Percentiles rank a stretch among this genome's conserved stretches.
phyloP scores from a whole-genome alignment of 2,797 vertebrate genomes.

The Muscicapa striata region DNA sequence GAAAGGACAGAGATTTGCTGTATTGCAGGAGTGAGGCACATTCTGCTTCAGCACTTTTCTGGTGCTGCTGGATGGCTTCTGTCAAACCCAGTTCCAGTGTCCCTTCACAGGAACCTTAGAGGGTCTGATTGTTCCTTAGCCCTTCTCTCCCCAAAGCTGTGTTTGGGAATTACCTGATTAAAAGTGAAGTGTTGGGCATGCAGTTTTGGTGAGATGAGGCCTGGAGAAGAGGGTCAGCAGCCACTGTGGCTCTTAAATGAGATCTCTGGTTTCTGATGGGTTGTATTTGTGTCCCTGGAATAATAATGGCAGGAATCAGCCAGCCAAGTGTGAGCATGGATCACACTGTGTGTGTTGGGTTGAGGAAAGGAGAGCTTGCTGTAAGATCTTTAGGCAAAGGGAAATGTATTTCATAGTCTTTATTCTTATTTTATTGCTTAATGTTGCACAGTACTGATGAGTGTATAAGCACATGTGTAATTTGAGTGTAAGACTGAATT shows the following conservation, averaged over 20 bases:
- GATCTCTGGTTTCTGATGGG: neutral
- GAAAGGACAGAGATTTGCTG: neutral
- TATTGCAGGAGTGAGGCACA: neutral
- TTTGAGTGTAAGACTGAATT: neutral
- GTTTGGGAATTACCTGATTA: neutral
- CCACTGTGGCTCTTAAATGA: neutral
- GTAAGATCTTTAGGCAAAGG: neutral
- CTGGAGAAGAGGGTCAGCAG: neutral
- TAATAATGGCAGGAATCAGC: neutral
- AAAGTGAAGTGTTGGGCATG: neutral
- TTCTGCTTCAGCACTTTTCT: neutral
- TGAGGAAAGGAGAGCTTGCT: neutral
- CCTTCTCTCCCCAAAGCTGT: neutral
- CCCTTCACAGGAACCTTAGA: neutral
- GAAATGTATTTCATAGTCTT: neutral
- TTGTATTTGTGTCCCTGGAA: neutral
- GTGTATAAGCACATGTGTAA: neutral
- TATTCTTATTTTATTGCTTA: neutral
- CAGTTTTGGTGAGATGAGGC: neutral
- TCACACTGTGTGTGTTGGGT: neutral
- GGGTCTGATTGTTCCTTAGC: neutral
- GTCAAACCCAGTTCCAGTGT: neutral
- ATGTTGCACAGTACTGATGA: neutral
- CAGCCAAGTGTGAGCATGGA: neutral
- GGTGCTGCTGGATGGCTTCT: neutral